These are phyloP conservation scores for Homalodisca vitripennis DNA, from an alignment of 1,140 invertebrate genomes.

Conservation along the genomic window DNA sequence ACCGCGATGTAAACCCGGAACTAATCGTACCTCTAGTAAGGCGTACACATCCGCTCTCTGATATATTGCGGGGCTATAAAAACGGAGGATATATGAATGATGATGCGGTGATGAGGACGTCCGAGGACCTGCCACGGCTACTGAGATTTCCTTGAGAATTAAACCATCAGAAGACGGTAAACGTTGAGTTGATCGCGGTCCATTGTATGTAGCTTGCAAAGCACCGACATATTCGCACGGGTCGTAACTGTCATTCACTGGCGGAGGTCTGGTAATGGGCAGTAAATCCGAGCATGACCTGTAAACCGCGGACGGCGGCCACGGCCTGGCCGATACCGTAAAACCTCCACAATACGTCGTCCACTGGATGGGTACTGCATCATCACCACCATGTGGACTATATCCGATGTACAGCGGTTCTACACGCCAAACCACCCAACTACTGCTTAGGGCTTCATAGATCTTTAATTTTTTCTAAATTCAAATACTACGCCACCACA, in stretches of 20 bases:
- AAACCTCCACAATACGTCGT: too few species aligned
- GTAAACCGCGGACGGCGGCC: background rate
- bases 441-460: too few species aligned
- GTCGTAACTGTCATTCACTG: conserved; percentile 19
- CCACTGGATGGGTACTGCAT: too few species aligned
- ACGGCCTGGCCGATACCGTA: too few species aligned
- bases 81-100: conserved; percentile 15
- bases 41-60: background rate
- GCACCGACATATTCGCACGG: conserved; percentile 9
- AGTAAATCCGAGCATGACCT: conserved; percentile 24
- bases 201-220: conserved; percentile 12
- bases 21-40: background rate
- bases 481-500: too few species aligned
- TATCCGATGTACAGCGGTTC: too few species aligned
- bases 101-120: background rate
- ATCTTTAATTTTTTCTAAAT: too few species aligned
- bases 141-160: background rate
- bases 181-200: conserved; percentile 9
- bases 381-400: too few species aligned
- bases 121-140: background rate
- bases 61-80: conserved; percentile 3
- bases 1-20: too few species aligned
- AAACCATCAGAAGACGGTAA: conserved; percentile 18
- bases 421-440: too few species aligned
- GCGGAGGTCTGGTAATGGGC: background rate